Evolutionary conservation across 1,140 invertebrate species (phyloP).

Genomic region (Gryllus bimaculatus): DNA sequence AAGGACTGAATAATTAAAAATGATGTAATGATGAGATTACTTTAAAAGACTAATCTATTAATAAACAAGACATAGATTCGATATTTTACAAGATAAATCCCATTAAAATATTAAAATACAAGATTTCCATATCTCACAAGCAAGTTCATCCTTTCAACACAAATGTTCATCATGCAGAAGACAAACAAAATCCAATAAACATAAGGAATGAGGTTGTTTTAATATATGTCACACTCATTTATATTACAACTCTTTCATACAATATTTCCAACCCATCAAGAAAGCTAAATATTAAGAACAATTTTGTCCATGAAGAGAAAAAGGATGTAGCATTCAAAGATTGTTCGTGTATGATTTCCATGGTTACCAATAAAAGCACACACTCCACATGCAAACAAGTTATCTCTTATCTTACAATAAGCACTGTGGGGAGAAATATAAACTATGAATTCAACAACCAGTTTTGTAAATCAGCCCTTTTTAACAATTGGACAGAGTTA

Average conservation of each 20-base stretch:
- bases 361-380: not conserved
- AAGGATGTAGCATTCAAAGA: not conserved
- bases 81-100: not conserved
- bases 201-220: slow-evolving; percentile 10
- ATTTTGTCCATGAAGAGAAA: slow-evolving; percentile 10
- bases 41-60: not conserved
- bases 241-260: slow-evolving; percentile 6
- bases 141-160: slow-evolving; percentile 6
- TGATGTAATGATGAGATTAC: slow-evolving; percentile 10
- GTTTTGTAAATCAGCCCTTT: not conserved
- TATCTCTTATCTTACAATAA: not conserved
- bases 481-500: not conserved
- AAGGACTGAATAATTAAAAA: too few relatives aligned
- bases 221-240: not conserved
- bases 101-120: not conserved
- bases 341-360: not conserved
- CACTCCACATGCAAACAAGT: not conserved
- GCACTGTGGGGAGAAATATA: slow-evolving; percentile 3
- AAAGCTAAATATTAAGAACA: slow-evolving; percentile 9
- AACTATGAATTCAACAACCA: slow-evolving; percentile 5
- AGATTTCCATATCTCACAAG: not conserved
- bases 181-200: not conserved
- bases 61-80: not conserved
- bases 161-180: not conserved
- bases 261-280: not conserved